Evolutionary conservation across 2,888 invertebrate species (phyloP), one percentile per base, ranked within the genome.

Genomic region (Lithophane leautieri): DNA sequence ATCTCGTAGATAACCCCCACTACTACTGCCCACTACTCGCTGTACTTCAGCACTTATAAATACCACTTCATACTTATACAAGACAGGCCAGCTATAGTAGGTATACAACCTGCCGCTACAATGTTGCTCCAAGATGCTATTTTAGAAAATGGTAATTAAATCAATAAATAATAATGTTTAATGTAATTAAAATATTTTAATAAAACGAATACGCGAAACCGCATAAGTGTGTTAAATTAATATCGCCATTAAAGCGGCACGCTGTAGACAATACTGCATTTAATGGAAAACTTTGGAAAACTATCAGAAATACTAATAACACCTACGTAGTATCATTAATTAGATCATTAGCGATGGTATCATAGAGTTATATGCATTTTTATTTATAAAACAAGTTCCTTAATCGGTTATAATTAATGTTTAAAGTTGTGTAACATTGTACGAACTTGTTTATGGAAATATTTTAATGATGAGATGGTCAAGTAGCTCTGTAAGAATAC

Each of bases 281-380:
- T 25, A 19, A 28, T n/a, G 70, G 70, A 70, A 70, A 25, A 28
- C 7, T 71, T 70, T 70, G 7, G 22, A n/a, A 19, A 28, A 11
- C 16, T 56, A 16, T n/a, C 1, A n/a, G 9, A 4, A 34, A 0
- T 22, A 22, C 1, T 56, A 34, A 34, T 44, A 16, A 28, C n/a
- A 28, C 16, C 25, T 42, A 7, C 34, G n/a, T n/a, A 3, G 34
- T 34, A 34, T 6, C 22, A 58, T 58, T 47, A 58, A 58, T 54
- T 54, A n/a, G 3, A 11, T 12, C 22, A 73, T 73, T 74, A 73
- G 47, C 9, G 14, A 56, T 44, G 44, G 16, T 42, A 14, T 19
- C 42, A 28, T 14, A 16, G 1, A 47, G n/a, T 40, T 12, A 42
- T 28, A 3, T 34, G 12, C 22, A 52, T 63, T 65, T 34, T 7